A percentile compares a stretch with the other conserved stretches of the same genome.
These are phyloP conservation scores for Berghia stephanieae DNA, from an alignment of 1,140 invertebrate species.

Conservation along the genomic window DNA sequence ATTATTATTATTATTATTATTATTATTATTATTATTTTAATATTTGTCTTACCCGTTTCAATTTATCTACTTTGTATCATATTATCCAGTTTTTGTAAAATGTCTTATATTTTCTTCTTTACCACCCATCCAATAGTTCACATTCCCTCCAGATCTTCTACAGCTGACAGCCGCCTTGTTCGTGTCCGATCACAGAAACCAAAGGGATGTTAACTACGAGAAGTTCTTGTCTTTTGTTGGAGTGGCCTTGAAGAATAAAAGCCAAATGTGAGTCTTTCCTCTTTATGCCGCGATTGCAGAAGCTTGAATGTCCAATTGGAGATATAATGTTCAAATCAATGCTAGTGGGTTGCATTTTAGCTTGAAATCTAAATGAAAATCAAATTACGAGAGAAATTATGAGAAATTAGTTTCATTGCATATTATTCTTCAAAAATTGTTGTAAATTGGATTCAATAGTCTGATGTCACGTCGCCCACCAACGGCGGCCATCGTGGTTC, in stretches of 20 bases:
- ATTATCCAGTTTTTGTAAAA: background rate
- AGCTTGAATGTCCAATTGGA: no score
- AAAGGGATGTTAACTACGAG: constrained; percentile 42
- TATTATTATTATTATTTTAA: no score
- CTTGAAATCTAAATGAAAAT: no score
- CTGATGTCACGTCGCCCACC: no score
- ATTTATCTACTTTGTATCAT: background rate
- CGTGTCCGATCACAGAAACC: constrained; percentile 34
- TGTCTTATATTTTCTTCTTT: background rate
- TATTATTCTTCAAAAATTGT: no score
- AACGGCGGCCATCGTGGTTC: no score
- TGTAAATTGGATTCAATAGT: no score
- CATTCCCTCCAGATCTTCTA: constrained; percentile 35
- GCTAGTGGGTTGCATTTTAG: no score
- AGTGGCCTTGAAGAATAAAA: constrained; percentile 34
- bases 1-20: no score
- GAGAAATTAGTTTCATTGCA: no score
- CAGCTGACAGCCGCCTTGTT: constrained; percentile 39
- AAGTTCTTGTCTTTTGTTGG: constrained; percentile 43
- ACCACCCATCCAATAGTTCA: constrained; percentile 36
- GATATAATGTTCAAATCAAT: no score
- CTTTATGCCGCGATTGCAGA: background rate
- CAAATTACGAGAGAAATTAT: no score
- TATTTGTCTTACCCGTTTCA: background rate
- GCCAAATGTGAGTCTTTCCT: constrained; percentile 20